Conservation (phyloP, 2,888 invertebrate genomes). For the Lochmaea crataegi region DNA sequence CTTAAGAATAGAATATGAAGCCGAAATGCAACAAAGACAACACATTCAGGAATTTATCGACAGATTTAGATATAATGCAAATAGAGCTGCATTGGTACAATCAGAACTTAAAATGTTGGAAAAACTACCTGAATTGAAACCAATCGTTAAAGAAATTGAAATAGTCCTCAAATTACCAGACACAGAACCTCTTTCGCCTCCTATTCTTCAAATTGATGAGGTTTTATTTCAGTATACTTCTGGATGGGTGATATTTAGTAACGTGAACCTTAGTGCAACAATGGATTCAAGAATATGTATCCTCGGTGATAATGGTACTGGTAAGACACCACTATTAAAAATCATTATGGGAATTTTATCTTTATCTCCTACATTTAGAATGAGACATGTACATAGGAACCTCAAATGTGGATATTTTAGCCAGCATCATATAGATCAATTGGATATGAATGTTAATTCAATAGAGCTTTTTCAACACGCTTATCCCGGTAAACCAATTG, state of each 20-base stretch:
- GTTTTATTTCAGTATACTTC: conserved; percentile 86
- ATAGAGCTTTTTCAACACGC: conserved; percentile 88
- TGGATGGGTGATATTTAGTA: conserved; percentile 79
- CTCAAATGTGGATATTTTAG: conserved; percentile 98
- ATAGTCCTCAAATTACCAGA: conserved; percentile 94
- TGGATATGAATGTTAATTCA: conserved; percentile 92
- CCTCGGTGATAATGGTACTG: conserved; percentile 96
- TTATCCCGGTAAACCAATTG: conserved; percentile 89
- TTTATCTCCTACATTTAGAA: conserved; percentile 85
- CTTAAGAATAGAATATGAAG: conserved; percentile 95
- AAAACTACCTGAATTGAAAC: conserved; percentile 94
- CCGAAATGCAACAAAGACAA: conserved; percentile 93
- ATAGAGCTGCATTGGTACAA: conserved; percentile 97
- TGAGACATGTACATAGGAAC: conserved; percentile 88
- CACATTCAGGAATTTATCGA: conserved; percentile 99
- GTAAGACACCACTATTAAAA: conserved; percentile 96
- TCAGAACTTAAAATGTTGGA: conserved; percentile 99
- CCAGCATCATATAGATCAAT: conserved; percentile 98
- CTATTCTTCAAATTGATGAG: conserved; percentile 94
- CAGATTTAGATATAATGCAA: conserved; percentile 98
- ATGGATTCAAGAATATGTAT: conserved; percentile 97
- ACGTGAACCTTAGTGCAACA: conserved; percentile 90
- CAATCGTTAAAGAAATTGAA: conserved; percentile 92
- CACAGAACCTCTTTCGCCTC: conserved; percentile 90
- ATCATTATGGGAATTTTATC: conserved; percentile 90